A percentile compares a stretch with the other conserved stretches of the same genome.
Evolutionary conservation across 35 echinoderm and acorn worm species (phyloP).

Genomic region (Eucidaris tribuloides): DNA sequence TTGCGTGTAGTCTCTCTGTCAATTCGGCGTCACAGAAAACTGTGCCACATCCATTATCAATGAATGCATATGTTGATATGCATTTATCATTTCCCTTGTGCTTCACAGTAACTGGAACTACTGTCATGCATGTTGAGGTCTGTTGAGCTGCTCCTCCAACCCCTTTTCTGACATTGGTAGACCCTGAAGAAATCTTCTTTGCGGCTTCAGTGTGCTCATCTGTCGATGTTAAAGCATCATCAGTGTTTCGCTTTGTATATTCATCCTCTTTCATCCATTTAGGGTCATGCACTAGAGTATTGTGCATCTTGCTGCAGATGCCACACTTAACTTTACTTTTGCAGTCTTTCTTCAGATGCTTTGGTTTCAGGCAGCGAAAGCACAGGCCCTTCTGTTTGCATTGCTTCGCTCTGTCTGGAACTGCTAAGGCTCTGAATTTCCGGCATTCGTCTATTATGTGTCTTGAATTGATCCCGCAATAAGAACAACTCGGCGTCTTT

Average conservation of each 20-base stretch:
- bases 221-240: not conserved
- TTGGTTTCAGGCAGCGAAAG: conserved; percentile 13
- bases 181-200: not conserved
- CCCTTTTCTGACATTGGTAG: not conserved
- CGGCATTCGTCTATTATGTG: conserved; percentile 1
- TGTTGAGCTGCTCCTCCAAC: not conserved
- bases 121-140: not conserved
- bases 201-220: not conserved
- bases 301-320: not conserved
- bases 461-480: not conserved
- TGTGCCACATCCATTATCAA: conserved; percentile 15
- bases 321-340: conserved; percentile 11
- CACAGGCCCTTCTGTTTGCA: conserved; percentile 15
- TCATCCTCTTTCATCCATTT: not conserved
- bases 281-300: not conserved
- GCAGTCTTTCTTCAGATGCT: conserved; percentile 8
- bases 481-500: not conserved
- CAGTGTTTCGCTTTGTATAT: not conserved
- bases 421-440: not conserved
- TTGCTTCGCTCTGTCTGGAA: conserved; percentile 1
- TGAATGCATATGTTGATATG: conserved; percentile 3
- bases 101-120: not conserved
- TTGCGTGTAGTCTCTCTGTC: not conserved
- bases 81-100: not conserved
- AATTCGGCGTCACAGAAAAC: not conserved